phyloP scores from a whole-genome alignment of 2,888 invertebrate species.

The Drosophila quinaria region DNA sequence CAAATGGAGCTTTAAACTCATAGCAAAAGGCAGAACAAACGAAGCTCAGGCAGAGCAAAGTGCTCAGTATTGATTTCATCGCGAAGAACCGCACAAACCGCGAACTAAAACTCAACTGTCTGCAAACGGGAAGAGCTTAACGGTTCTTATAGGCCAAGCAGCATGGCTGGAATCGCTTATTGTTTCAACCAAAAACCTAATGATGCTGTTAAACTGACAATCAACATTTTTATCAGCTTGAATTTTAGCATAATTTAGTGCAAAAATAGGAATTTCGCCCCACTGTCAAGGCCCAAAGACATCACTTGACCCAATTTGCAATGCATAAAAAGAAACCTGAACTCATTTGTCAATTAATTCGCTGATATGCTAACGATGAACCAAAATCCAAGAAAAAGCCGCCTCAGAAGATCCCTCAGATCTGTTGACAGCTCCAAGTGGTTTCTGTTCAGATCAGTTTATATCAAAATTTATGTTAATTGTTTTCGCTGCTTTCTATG shows the following conservation, averaged over 20 bases:
- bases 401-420: conserved; percentile 32
- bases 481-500: conserved; percentile 67
- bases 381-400: conserved; percentile 8
- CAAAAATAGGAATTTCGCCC: background rate
- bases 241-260: conserved; percentile 56
- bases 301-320: conserved; percentile 62
- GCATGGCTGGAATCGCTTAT: background rate
- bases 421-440: conserved; percentile 54
- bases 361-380: conserved; percentile 36
- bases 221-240: conserved; percentile 53
- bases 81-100: conserved; percentile 63
- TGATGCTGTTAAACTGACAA: conserved; percentile 55
- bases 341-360: conserved; percentile 68
- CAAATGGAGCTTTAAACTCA: conserved; percentile 49
- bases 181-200: conserved; percentile 38
- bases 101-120: conserved; percentile 64
- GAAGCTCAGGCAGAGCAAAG: conserved; percentile 35
- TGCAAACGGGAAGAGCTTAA: conserved; percentile 52
- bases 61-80: conserved; percentile 51
- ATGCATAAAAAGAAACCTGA: conserved; percentile 36
- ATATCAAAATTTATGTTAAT: conserved; percentile 67
- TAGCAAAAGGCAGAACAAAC: conserved; percentile 44
- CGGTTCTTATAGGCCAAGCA: conserved; percentile 75
- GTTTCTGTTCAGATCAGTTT: conserved; percentile 24
- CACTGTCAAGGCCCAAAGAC: conserved; percentile 43